Base-by-base conservation (phyloP, 2,797 vertebrate species). In the Hirundo rustica region DNA sequence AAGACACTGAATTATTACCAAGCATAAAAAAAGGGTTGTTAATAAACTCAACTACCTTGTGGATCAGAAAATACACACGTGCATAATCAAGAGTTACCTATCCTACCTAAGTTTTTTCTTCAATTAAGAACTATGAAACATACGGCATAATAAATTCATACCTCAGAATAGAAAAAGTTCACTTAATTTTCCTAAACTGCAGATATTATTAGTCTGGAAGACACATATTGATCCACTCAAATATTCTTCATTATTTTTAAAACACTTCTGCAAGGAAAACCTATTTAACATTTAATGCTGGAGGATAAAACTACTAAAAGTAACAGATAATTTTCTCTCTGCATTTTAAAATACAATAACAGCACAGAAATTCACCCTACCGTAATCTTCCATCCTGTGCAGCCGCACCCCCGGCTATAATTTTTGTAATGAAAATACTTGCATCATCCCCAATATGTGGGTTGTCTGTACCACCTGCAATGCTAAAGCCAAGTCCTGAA, bases 341-440 rank as follows among this genome's bases (percentile, higher is more conserved):
- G 13, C 14, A 62, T 16, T 40, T 45, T 58, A 57, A 76, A 85
- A 71, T 30, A 55, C 9, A 61, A 1, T 16, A 54, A 48, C 5
- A 48, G 26, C 34, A 77, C 18, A 67, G 87, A 94, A 90, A 92
- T 32, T 29, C 79, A 71, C 93, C 98, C 78, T 98, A 99, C 99
- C 99, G 98, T 93, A 99, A 98, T 95, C 99, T 98, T 88, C 99
- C 98, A 54, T 99, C 99, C 97, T 99, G 99, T 17, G 99, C 99
- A 10, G 99, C 99, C 13, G 99, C 99, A 64, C 99, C 99, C 22
- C 99, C 99, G 0, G 98, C 98, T 92, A 99, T 99, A 95, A 99
- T 99, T 97, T 99, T 99, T 91, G 99, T 99, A 97, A 99, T 99
- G 98, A 99, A 99, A 98, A 99, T 99, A 96, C 99, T 99, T 89